Base-by-base conservation (phyloP, 2,888 invertebrate species). In the Cantharis lateralis region DNA sequence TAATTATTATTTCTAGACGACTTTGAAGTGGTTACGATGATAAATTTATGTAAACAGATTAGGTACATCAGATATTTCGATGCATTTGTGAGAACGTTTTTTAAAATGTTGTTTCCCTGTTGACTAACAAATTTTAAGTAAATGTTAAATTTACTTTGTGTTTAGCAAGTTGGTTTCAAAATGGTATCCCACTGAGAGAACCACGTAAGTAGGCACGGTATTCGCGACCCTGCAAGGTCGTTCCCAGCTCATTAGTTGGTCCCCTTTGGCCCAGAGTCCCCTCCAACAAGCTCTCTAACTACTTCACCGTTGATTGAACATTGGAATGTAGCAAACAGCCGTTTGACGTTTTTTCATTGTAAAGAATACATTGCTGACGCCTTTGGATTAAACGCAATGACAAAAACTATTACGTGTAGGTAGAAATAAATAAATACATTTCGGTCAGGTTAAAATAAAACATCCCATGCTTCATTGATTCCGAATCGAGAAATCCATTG, bases 181-280 rank as follows among this genome's bases (percentile, higher is more conserved):
- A 69, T 28, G 18, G 24, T 66, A 77, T 68, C 74, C 77, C 74
- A 64, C 64, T 15, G 74, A 68, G 74, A 74, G 20, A 20, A 69
- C 68, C 64, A 69, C 71, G 72, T 20, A 79, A 78, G 76, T 77
- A 78, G 77, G 78, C 79, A 74, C 76, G 79, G 80, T 74, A 80
- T 81, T 83, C 80, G 83, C 84, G 85, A 85, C 85, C 85, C 89
- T 90, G 90, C 91, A 91, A 90, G 91, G 91, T 90, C 85, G 85
- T 83, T 84, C 83, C 82, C 83, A 82, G 81, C 80, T 83, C 82
- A 83, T 82, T 82, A 82, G 88, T 87, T 88, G 88, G 88, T 88
- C 76, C 73, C 79, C 73, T 76, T 48, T 74, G 68, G 70, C 70
- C 70, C 73, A 71, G 61, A 68, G 68, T 70, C 72, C 74, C 78